Conservation (phyloP, 2,113 vertebrate genomes). For the Xiphophorus couchianus region DNA sequence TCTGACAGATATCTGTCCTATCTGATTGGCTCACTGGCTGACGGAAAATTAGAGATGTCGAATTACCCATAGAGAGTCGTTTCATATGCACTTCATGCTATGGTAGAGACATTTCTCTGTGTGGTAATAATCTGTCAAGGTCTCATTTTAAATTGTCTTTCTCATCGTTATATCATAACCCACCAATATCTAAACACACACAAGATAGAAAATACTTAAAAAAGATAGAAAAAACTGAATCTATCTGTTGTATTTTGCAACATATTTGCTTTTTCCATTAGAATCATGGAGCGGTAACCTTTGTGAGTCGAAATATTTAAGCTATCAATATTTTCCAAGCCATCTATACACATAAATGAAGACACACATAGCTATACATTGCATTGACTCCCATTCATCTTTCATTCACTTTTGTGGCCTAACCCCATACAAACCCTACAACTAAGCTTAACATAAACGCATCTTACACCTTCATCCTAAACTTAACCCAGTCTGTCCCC, state of each 20-base stretch:
- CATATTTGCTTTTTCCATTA: neutral
- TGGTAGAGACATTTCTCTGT: conserved; percentile 10
- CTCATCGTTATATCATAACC: neutral
- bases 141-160: neutral
- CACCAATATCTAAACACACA: neutral
- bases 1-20: conserved; percentile 52
- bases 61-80: conserved; percentile 16
- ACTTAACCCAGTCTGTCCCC: too few species aligned
- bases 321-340: conserved; percentile 29
- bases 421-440: too few species aligned
- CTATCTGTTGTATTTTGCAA: neutral
- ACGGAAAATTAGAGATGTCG: conserved; percentile 16
- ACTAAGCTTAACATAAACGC: too few species aligned
- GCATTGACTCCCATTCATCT: neutral
- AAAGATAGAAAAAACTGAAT: neutral
- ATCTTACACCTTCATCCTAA: too few species aligned
- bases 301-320: conserved; percentile 20
- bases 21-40: conserved; percentile 38
- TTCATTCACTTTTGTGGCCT: too few species aligned
- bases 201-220: too few species aligned
- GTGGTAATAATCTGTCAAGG: neutral
- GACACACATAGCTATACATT: conserved; percentile 2
- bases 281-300: neutral
- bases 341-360: conserved; percentile 1
- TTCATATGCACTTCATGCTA: neutral